Evolutionary conservation across 1,140 invertebrate species (phyloP).

Genomic region (Zophobas atratus): DNA sequence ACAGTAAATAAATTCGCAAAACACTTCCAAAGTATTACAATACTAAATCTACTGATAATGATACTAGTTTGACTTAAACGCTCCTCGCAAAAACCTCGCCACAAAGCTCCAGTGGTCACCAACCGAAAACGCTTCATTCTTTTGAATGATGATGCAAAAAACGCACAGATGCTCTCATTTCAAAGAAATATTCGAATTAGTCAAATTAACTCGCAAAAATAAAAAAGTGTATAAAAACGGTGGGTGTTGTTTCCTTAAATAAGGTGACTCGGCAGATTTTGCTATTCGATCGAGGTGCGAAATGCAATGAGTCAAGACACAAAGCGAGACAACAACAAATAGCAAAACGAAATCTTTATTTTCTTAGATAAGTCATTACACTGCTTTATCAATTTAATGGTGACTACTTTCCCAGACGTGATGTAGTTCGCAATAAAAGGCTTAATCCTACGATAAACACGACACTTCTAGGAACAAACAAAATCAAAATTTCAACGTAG

Average conservation of each 20-base stretch:
- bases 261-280: slow-evolving; percentile 29
- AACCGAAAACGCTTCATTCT: slow-evolving; percentile 8
- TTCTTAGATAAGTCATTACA: not conserved
- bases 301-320: slow-evolving; percentile 5
- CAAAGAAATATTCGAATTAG: not conserved
- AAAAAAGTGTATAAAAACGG: slow-evolving; percentile 3
- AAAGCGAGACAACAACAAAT: slow-evolving; percentile 5
- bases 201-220: slow-evolving; percentile 7
- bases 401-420: not conserved
- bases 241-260: slow-evolving; percentile 23
- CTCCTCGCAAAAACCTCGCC: not conserved
- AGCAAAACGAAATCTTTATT: slow-evolving; percentile 15
- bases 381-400: slow-evolving; percentile 7
- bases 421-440: too few relatives aligned
- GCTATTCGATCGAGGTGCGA: not conserved
- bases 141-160: slow-evolving; percentile 2
- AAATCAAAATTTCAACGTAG: too few relatives aligned
- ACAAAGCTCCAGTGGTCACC: not conserved
- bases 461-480: too few relatives aligned
- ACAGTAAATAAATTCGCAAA: too few relatives aligned
- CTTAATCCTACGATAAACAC: too few relatives aligned
- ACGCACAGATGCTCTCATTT: not conserved
- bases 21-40: too few relatives aligned
- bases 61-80: too few relatives aligned
- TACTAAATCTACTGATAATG: too few relatives aligned